Evolutionary conservation across 2,113 vertebrate genomes (phyloP).

Genomic region (Aleadryas rufinucha): DNA sequence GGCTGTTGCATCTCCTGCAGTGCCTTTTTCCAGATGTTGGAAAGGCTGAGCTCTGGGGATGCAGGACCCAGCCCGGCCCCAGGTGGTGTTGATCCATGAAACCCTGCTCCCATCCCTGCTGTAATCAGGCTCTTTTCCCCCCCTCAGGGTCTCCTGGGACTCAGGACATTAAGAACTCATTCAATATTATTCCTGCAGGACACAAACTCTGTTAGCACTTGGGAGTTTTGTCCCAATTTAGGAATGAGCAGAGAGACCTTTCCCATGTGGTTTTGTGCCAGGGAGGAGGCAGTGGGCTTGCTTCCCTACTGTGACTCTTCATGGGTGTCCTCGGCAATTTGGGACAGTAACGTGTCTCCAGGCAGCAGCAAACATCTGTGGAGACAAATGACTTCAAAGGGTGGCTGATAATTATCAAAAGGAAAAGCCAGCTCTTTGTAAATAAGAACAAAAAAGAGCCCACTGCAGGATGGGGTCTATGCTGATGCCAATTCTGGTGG

Average conservation of each 20-base stretch:
- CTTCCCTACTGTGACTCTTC: not conserved
- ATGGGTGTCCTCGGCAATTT: constrained; percentile 12
- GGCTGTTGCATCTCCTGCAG: not conserved
- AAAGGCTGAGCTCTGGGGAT: not conserved
- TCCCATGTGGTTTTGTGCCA: not conserved
- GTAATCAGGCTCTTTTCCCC: not conserved
- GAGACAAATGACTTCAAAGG: constrained; percentile 12
- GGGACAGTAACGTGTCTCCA: not conserved
- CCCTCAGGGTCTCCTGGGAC: not conserved
- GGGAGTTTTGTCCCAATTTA: not conserved
- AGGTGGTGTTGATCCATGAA: not conserved
- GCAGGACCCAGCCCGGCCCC: rapidly evolving
- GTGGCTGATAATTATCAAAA: not conserved
- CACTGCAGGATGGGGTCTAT: not conserved
- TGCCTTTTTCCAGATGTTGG: not conserved
- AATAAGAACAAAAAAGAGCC: not conserved
- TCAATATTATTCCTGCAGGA: not conserved
- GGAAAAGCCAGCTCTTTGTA: not conserved
- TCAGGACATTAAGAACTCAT: not conserved
- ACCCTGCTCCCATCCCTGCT: not conserved
- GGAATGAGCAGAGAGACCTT: not conserved
- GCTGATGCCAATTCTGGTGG: not conserved
- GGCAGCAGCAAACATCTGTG: constrained; percentile 25
- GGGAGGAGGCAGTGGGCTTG: not conserved
- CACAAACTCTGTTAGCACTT: not conserved